These are phyloP conservation scores for Lysandra coridon DNA, from an alignment of 2,888 invertebrate genomes.

Conservation along the genomic window DNA sequence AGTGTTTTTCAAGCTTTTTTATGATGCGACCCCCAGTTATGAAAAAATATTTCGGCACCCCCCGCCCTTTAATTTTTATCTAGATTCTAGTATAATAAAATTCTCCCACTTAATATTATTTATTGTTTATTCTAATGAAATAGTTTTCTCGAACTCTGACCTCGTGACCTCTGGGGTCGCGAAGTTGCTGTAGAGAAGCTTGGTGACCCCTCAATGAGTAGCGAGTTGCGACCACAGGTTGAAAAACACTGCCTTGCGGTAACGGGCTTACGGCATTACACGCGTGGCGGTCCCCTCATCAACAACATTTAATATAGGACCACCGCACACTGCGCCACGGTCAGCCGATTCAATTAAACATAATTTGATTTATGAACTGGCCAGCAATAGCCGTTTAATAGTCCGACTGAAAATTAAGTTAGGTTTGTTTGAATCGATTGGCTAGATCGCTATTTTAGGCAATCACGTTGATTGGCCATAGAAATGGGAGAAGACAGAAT, in stretches of 20 bases:
- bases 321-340: slow-evolving; percentile 22
- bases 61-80: no score
- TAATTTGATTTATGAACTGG: slow-evolving; percentile 21
- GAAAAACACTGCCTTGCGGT: background rate
- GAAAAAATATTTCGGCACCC: no score
- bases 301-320: slow-evolving; percentile 29
- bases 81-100: no score
- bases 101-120: no score
- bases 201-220: no score
- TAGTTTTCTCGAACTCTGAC: no score
- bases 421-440: background rate
- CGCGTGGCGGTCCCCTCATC: slow-evolving; percentile 19
- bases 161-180: no score
- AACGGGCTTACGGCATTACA: slow-evolving; percentile 24
- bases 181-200: no score
- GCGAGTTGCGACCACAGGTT: background rate
- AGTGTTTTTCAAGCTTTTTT: no score
- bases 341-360: slow-evolving; percentile 17
- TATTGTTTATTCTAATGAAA: no score
- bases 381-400: slow-evolving; percentile 13
- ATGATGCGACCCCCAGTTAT: no score
- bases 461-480: background rate
- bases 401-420: slow-evolving; percentile 10
- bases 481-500: background rate
- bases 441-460: background rate